Evolutionary conservation across 2,888 invertebrate species (phyloP).

Genomic region (Listrodromus nycthemerus): DNA sequence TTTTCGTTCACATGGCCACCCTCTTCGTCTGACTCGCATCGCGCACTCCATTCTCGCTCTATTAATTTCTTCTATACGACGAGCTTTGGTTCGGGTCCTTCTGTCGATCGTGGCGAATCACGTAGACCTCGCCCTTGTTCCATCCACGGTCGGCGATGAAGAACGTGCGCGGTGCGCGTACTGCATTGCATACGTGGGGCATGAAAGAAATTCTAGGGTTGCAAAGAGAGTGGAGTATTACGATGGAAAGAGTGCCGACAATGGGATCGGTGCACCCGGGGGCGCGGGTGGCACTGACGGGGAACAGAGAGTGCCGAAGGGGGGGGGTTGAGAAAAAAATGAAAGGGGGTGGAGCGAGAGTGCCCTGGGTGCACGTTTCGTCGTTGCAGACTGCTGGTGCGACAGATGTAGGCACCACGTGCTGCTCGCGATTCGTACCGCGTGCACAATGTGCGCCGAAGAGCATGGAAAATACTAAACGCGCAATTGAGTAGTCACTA

Average conservation of each 20-base stretch:
- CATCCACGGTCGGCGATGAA: constrained; percentile 42
- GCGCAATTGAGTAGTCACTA: constrained; percentile 78
- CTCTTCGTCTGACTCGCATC: constrained; percentile 4
- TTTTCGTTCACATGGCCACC: constrained; percentile 10
- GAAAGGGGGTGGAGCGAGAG: constrained; percentile 68
- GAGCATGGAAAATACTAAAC: constrained; percentile 79
- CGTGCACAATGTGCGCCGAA: constrained; percentile 74
- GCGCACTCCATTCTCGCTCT: constrained; percentile 52
- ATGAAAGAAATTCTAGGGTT: constrained; percentile 57
- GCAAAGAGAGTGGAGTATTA: constrained; percentile 71
- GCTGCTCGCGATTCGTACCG: constrained; percentile 74
- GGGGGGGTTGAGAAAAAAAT: constrained; percentile 67
- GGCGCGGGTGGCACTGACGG: constrained; percentile 66
- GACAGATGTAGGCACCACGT: constrained; percentile 82
- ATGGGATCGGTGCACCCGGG: constrained; percentile 69
- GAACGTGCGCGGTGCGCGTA: constrained; percentile 56
- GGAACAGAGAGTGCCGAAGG: constrained; percentile 39
- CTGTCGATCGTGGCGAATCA: constrained; percentile 68
- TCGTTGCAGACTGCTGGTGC: constrained; percentile 67
- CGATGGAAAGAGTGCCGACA: constrained; percentile 75
- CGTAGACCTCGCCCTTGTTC: constrained; percentile 59
- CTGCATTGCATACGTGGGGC: constrained; percentile 52
- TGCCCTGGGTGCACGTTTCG: constrained; percentile 63
- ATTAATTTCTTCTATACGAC: constrained; percentile 63
- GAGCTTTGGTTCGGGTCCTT: constrained; percentile 44